phyloP scores from a whole-genome alignment of 2,888 invertebrate species.

The Plemyria rubiginata region DNA sequence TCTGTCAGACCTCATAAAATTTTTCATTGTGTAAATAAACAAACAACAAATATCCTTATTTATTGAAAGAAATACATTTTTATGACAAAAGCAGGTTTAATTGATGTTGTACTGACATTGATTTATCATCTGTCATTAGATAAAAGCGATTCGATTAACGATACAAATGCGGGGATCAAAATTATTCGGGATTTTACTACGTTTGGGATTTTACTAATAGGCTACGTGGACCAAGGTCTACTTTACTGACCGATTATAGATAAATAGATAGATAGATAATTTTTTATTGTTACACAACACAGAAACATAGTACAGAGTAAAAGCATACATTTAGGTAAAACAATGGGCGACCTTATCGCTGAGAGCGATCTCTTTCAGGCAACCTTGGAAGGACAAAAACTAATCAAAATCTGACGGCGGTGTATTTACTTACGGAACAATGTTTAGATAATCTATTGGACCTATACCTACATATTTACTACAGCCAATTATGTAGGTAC shows the following conservation, averaged over 20 bases:
- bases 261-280: no score
- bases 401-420: no score
- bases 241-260: not conserved
- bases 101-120: constrained; percentile 10
- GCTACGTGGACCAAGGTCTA: not conserved
- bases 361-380: no score
- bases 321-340: no score
- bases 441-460: no score
- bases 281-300: no score
- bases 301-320: no score
- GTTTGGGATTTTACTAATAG: not conserved
- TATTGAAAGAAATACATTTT: constrained; percentile 1
- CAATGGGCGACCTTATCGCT: no score
- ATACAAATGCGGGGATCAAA: constrained; percentile 5
- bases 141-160: constrained; percentile 25
- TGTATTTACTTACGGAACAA: no score
- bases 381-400: no score
- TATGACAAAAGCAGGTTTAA: constrained; percentile 10
- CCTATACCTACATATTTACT: no score
- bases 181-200: not conserved
- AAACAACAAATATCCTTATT: not conserved
- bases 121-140: constrained; percentile 17
- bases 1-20: constrained; percentile 1
- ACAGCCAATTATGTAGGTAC: no score
- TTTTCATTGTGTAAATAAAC: not conserved